Base-by-base conservation (phyloP, 1,140 invertebrate genomes). In the Mya arenaria region DNA sequence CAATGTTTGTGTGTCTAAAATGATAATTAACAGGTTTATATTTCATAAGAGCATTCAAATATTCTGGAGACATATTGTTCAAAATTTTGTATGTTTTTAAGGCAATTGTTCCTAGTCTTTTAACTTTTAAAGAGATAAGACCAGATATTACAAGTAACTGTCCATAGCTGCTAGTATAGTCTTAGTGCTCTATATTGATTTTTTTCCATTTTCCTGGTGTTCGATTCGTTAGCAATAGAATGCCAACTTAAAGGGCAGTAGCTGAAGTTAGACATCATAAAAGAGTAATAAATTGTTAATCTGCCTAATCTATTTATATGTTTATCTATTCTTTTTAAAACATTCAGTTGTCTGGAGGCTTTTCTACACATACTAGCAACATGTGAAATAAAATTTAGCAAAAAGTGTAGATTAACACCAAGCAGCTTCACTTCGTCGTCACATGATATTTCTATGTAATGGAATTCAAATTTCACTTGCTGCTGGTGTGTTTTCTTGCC, bases 341-440 rank as follows among this genome's bases (percentile, higher is more conserved):
- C 41, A 48, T 48, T 48, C 41, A 48, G 41, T 19, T 48, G 41
- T 48, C 41, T 48, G 19, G 41, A 48, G 8, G 41, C 41, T 48
- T 48, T 48, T 19, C 19, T 48, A 48, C 41, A 48, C 8, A 48
- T 48, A 48, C 41, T 48, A 10, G 8, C 8, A 10, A 48, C 41
- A 48, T 48, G 41, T 10, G 41, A 48, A 48, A 10, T 48, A 48
- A 48, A 48, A 48, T 10, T 39, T 48, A 48, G 19, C 41, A 75
- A 13, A 58, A 74, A 60, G 39, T 74, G 52, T 74, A 74, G 30
- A 23, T 34, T 73, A 13, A 73, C n/a, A n/a, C n/a, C n/a, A n/a
- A n/a, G n/a, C n/a, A n/a, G n/a, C n/a, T n/a, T n/a, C n/a, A n/a
- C n/a, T n/a, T n/a, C n/a, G n/a, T n/a, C n/a, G n/a, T n/a, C n/a